Conservation (phyloP, 2,888 invertebrate genomes). For the Aspidapion aeneum region DNA sequence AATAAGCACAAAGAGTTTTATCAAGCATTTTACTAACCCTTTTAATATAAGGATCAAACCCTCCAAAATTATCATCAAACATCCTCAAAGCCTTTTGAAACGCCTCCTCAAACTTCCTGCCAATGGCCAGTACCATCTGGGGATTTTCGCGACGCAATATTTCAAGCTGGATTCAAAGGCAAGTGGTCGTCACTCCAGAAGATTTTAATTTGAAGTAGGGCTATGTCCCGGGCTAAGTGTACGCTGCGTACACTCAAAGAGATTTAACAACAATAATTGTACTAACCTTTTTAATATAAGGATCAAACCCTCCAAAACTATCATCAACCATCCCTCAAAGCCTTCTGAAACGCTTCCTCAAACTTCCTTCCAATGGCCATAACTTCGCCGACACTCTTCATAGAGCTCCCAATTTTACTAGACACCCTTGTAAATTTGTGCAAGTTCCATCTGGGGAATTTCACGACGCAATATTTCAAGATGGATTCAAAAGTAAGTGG, state of each 20-base stretch:
- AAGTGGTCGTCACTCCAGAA: slow-evolving; percentile 95
- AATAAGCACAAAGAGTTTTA: too few relatives aligned
- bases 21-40: too few relatives aligned
- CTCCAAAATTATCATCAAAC: too few relatives aligned
- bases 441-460: slow-evolving; percentile 98
- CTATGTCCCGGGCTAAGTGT: too few relatives aligned
- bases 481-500: slow-evolving; percentile 99
- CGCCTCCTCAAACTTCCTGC: slow-evolving; percentile 96
- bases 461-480: slow-evolving; percentile 98
- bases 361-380: slow-evolving; percentile 98
- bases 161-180: slow-evolving; percentile 99
- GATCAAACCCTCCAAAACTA: slow-evolving; percentile 90
- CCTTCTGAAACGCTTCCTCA: slow-evolving; percentile 99
- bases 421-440: slow-evolving; percentile 92
- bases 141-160: slow-evolving; percentile 98
- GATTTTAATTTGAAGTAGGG: too few relatives aligned
- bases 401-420: slow-evolving; percentile 97
- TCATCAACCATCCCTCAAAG: slow-evolving; percentile 98
- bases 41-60: slow-evolving; percentile 88
- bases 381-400: slow-evolving; percentile 99
- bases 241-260: too few relatives aligned
- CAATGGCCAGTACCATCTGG: slow-evolving; percentile 98
- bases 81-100: slow-evolving; percentile 99
- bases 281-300: slow-evolving; percentile 68
- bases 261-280: too few relatives aligned